Evolutionary conservation across 2,888 invertebrate genomes (phyloP).

Genomic region (Thelaira solivaga): DNA sequence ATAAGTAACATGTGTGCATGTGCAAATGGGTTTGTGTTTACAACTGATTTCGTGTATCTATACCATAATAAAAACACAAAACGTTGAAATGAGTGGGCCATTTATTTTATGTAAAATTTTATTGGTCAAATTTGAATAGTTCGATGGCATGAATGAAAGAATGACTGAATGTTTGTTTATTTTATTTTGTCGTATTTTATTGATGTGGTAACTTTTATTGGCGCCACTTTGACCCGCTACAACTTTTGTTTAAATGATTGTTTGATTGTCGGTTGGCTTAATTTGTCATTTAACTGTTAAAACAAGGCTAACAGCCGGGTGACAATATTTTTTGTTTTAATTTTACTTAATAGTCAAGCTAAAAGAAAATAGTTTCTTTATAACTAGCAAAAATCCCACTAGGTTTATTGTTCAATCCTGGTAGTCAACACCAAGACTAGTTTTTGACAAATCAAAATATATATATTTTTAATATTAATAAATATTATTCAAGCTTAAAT

Average conservation of each 20-base stretch:
- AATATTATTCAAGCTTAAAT: too few species aligned
- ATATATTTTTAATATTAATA: too few species aligned
- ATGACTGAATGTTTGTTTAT: neutral
- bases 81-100: slow-evolving; percentile 33
- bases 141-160: neutral
- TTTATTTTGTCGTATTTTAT: slow-evolving; percentile 5
- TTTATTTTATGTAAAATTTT: slow-evolving; percentile 45
- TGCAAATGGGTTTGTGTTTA: slow-evolving; percentile 23
- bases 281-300: slow-evolving; percentile 4
- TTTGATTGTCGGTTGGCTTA: neutral
- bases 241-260: slow-evolving; percentile 30
- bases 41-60: neutral
- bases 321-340: slow-evolving; percentile 14
- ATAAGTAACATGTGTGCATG: too few species aligned
- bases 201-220: slow-evolving; percentile 40
- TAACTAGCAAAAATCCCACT: neutral
- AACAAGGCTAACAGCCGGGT: slow-evolving; percentile 3
- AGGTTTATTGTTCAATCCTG: neutral
- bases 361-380: neutral
- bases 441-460: too few species aligned
- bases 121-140: slow-evolving; percentile 47
- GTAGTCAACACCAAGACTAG: too few species aligned
- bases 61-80: neutral
- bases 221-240: slow-evolving; percentile 54
- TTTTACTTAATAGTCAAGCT: slow-evolving; percentile 31